Evolutionary conservation across 64 coral and sea anemone genomes (phyloP), one percentile per base, ranked within the genome.

Genomic region (Stichodactyla mertensii): DNA sequence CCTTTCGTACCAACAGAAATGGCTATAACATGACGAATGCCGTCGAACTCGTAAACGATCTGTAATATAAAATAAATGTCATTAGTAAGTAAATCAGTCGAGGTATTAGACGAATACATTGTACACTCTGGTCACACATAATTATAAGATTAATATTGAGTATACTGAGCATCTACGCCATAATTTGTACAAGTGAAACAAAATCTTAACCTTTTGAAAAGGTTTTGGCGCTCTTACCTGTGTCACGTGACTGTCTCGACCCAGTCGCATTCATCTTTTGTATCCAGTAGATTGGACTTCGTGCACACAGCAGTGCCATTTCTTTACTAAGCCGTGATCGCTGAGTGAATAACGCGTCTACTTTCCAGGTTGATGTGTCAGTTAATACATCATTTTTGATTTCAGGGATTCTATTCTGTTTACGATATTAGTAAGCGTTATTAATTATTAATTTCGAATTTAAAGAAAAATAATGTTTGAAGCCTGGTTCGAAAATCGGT

Each of bases 211-310:
- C 18, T 16, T 61, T 13, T 66, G 36, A 45, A 45, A 45, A 3
- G 3, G 36, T 45, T 45, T 45, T 45, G 36, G 36, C 36, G 36
- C 20, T 66, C 62, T 66, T n/a, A 66, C 62, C 8, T n/a, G 23
- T 74, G 69, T 74, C 69, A 74, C 69, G 69, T 74, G 69, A 74
- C 69, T 74, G 69, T 11, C 16, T 74, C 26, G 69, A 27, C 69
- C 69, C 69, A 74, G 69, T 27, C 69, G 11, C 26, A 6, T 74
- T 14, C 8, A 74, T 12, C 24, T 74, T 74, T 27, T 74, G 69
- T 74, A 74, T 27, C 69, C 69, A 74, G 69, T 74, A 74, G 24
- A 74, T 74, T 28, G 69, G 12, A 9, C 69, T 74, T 31, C 69
- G n/a, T 26, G 69, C 69, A 74, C 69, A 74, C 69, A 74, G 8